Base-by-base conservation (phyloP, 2,797 vertebrate species). In the Pangasius mekongensis region DNA sequence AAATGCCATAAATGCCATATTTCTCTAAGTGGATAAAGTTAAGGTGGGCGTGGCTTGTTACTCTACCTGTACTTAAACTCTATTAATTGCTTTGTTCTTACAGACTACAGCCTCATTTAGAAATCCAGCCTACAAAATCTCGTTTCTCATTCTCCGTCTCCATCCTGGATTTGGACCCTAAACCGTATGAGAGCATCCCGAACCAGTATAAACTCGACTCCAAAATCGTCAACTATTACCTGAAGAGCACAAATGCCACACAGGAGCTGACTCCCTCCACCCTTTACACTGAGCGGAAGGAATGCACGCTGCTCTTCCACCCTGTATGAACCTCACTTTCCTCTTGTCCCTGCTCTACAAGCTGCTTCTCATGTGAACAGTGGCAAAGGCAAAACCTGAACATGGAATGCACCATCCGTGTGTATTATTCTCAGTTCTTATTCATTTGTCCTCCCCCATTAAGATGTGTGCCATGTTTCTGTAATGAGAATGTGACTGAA, bases 111-210 rank as follows among this genome's bases (percentile, higher is more conserved):
- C 94, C 95, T 66, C 95, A 94, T 92, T 92, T 95, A 58, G 89
- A 97, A 49, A 93, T 97, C 90, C 95, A 94, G 62, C 91, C 96
- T 0, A 95, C 96, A 2, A 96, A 96, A 87, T 96, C 97, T 74
- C 94, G 96, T 66, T 97, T 99, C 89, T 96, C 96, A 18, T 97
- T 96, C 93, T 98, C 97, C 0, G 96, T 98, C 88, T 98, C 98
- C 88, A 97, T 99, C 92, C 92, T 99, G 95, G 98, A 99, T 90
- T 94, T 99, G 9, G 98, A 99, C 92, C 97, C 99, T 1, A 99
- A 99, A 91, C 98, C 97, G 0, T 98, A 98, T 0, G 97, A 99
- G 90, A 97, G 96, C 94, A 97, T 99, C 89, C 96, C 96, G 56
- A 96, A 98, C 86, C 98, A 99, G 95, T 95, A 97, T 93, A 97